Evolutionary conservation across 30 jellyfish, hydroid and myxozoan species (phyloP).

Genomic region (Turritopsis rubra): DNA sequence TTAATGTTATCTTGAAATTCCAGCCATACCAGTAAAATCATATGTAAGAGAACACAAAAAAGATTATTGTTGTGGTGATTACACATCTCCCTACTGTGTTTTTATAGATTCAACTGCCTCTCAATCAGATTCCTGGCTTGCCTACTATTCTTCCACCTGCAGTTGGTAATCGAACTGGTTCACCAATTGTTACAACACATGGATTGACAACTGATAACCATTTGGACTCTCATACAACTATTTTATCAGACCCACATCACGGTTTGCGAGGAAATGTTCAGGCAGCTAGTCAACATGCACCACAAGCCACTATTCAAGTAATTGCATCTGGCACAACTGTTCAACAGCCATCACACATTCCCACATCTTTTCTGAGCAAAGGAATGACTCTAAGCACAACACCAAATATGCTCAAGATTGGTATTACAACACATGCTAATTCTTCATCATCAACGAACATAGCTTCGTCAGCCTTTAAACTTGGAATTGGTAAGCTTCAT

Average conservation of each 20-base stretch:
- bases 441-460: slow-evolving; percentile 23
- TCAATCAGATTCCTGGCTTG: slow-evolving; percentile 39
- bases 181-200: slow-evolving; percentile 56
- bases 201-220: slow-evolving; percentile 55
- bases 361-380: slow-evolving; percentile 37
- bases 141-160: slow-evolving; percentile 62
- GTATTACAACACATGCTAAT: slow-evolving; percentile 28
- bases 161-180: slow-evolving; percentile 56
- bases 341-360: slow-evolving; percentile 38
- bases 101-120: slow-evolving; percentile 49
- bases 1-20: not conserved
- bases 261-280: slow-evolving; percentile 37
- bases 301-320: slow-evolving; percentile 84
- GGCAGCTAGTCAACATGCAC: slow-evolving; percentile 49
- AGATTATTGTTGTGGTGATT: not conserved
- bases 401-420: slow-evolving; percentile 66
- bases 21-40: not conserved
- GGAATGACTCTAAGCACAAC: slow-evolving; percentile 42
- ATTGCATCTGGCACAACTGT: slow-evolving; percentile 89
- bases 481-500: slow-evolving; percentile 24
- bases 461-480: slow-evolving; percentile 41
- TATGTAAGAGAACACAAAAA: not conserved
- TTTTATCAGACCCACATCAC: slow-evolving; percentile 48
- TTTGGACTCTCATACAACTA: slow-evolving; percentile 25
- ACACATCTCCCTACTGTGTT: too few species aligned